Evolutionary conservation across 2,888 invertebrate species (phyloP).

Genomic region (Brachynemurus nebulosus): DNA sequence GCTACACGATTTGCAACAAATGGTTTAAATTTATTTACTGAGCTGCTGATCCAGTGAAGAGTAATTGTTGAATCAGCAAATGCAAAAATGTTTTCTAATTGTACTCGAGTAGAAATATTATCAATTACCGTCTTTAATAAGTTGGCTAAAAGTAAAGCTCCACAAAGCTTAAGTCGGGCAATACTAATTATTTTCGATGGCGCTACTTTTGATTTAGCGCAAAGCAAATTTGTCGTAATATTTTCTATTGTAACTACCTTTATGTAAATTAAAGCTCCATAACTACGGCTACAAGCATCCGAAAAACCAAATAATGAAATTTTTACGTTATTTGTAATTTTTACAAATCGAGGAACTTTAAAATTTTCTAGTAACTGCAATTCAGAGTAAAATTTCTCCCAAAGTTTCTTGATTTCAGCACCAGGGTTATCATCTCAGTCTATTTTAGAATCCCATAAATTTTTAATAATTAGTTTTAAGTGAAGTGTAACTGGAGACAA

Average conservation of each 20-base stretch:
- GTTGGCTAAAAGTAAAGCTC: no score
- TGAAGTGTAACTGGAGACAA: constrained; percentile 15
- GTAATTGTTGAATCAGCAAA: constrained; percentile 19
- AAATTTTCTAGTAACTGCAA: constrained; percentile 5
- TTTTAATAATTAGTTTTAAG: constrained; percentile 20
- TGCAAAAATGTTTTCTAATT: constrained; percentile 8
- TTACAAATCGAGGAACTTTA: constrained; percentile 8
- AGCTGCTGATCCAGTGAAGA: constrained; percentile 14
- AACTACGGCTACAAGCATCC: no score
- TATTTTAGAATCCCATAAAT: constrained; percentile 11
- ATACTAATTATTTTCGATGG: no score
- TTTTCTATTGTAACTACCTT: no score
- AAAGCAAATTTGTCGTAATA: no score
- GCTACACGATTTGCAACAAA: no score
- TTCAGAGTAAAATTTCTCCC: constrained; percentile 9
- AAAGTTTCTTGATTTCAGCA: constrained; percentile 5
- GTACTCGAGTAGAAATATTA: no score
- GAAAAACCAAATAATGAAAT: constrained; percentile 6
- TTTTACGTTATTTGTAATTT: neutral
- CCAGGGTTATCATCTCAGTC: constrained; percentile 13
- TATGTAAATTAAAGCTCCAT: no score
- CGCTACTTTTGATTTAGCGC: no score
- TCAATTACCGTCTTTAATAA: no score
- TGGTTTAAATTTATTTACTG: no score
- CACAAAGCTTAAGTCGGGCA: constrained; percentile 9